Conservation (phyloP, 2,113 vertebrate genomes). For the Lepus timidus region DNA sequence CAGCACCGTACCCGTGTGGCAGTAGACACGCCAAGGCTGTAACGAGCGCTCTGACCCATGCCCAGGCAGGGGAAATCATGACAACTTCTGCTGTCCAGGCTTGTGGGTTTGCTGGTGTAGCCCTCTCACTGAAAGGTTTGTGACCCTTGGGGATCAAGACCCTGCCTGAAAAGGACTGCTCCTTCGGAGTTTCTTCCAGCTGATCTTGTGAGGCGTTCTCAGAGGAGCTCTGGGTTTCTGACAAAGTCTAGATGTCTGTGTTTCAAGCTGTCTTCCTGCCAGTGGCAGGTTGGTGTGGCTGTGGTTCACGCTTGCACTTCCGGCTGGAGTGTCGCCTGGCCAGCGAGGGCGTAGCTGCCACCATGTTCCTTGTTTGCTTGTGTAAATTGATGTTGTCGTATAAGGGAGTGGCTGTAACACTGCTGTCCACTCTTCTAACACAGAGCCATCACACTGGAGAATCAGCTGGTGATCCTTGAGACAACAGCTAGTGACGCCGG, state of each 20-base stretch:
- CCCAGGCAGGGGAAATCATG: background rate
- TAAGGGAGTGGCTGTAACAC: background rate
- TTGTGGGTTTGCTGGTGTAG: background rate
- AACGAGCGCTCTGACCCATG: background rate
- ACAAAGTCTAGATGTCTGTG: fast-evolving
- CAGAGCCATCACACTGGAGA: conserved; percentile 94
- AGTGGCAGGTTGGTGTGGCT: background rate
- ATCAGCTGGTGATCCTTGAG: conserved; percentile 94
- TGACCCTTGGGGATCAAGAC: background rate
- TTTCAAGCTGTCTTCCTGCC: background rate
- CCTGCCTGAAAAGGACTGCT: background rate
- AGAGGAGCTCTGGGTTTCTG: background rate
- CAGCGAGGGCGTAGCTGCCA: background rate
- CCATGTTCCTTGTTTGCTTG: background rate
- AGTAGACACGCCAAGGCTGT: background rate
- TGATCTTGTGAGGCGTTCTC: background rate
- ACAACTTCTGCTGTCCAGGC: too few relatives aligned
- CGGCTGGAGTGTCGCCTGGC: background rate
- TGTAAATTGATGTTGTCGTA: fast-evolving
- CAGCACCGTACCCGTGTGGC: too few relatives aligned
- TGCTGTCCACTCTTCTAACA: conserved; percentile 67
- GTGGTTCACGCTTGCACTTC: background rate
- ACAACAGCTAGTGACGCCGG: conserved; percentile 87
- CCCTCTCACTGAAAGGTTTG: background rate
- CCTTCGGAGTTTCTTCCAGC: background rate